A percentile compares a stretch with the other conserved stretches of the same genome.
These are phyloP conservation scores for Xerus rutilus DNA, from an alignment of 2,797 vertebrate species.

Conservation along the genomic window DNA sequence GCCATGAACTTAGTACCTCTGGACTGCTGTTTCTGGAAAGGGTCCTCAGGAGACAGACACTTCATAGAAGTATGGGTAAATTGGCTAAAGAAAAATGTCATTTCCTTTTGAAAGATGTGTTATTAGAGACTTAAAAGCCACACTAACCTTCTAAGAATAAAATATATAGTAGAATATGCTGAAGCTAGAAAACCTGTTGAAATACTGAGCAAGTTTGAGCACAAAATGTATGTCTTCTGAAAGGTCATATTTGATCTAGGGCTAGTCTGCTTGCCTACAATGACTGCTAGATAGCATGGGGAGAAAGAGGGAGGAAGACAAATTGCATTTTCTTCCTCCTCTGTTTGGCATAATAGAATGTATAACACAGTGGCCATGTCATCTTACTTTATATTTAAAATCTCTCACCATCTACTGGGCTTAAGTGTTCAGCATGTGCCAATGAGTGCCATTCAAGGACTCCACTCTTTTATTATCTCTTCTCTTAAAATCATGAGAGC, in stretches of 20 bases:
- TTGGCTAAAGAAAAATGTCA: neutral
- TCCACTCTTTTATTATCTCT: neutral
- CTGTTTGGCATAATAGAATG: neutral
- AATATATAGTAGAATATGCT: neutral
- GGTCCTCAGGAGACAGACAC: neutral
- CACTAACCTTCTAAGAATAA: neutral
- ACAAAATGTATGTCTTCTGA: neutral
- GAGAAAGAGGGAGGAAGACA: neutral
- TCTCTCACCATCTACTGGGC: neutral
- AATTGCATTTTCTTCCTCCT: neutral
- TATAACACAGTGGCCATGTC: neutral
- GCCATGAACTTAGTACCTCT: neutral
- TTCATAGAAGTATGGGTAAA: neutral
- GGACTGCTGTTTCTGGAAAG: neutral
- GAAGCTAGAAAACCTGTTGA: neutral
- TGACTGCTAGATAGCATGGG: neutral
- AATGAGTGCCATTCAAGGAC: neutral
- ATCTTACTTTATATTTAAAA: constrained; percentile 3
- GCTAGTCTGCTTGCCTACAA: neutral
- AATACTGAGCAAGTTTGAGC: neutral
- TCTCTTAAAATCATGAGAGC: neutral
- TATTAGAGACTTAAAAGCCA: constrained; percentile 28
- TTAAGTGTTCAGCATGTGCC: neutral
- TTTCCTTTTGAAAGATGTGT: neutral
- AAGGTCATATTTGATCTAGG: neutral